Evolutionary conservation across 2,888 invertebrate species (phyloP).

Genomic region (Plagiodera versicolora): DNA sequence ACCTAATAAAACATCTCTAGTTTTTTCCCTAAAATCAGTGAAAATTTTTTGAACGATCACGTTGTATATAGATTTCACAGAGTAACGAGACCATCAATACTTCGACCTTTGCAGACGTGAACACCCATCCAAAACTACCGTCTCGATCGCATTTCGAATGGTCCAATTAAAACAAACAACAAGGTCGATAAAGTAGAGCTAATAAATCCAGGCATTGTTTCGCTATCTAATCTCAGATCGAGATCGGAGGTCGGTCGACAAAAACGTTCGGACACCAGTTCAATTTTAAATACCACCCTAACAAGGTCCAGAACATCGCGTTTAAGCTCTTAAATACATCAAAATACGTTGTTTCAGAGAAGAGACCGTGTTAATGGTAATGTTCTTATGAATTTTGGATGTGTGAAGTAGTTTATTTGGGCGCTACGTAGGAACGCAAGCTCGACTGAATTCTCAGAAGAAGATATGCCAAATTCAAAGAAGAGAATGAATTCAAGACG

Average conservation of each 20-base stretch:
- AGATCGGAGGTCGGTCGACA: conserved; percentile 50
- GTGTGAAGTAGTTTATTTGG: conserved; percentile 20
- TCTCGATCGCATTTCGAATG: conserved; percentile 38
- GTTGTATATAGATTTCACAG: too few relatives aligned
- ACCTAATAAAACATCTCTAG: too few relatives aligned
- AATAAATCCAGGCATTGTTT: conserved; percentile 55
- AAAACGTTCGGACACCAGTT: conserved; percentile 49
- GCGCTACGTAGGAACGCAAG: neutral
- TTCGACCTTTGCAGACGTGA: neutral
- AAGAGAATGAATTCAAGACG: too few relatives aligned
- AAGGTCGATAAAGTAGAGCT: conserved; percentile 50
- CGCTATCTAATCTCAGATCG: conserved; percentile 53
- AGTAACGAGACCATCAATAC: neutral
- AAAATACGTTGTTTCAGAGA: conserved; percentile 33
- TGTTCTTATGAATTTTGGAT: conserved; percentile 37
- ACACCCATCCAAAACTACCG: conserved; percentile 17
- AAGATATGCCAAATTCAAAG: too few relatives aligned
- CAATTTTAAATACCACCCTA: conserved; percentile 52
- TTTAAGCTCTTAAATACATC: conserved; percentile 29
- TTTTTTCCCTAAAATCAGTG: too few relatives aligned
- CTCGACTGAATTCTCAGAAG: neutral
- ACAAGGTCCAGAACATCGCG: conserved; percentile 43
- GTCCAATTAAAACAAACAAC: conserved; percentile 36
- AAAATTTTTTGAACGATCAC: too few relatives aligned
- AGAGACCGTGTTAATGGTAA: conserved; percentile 40